Base-by-base conservation (phyloP, 2,113 vertebrate genomes). In the Platycercus adscitus region DNA sequence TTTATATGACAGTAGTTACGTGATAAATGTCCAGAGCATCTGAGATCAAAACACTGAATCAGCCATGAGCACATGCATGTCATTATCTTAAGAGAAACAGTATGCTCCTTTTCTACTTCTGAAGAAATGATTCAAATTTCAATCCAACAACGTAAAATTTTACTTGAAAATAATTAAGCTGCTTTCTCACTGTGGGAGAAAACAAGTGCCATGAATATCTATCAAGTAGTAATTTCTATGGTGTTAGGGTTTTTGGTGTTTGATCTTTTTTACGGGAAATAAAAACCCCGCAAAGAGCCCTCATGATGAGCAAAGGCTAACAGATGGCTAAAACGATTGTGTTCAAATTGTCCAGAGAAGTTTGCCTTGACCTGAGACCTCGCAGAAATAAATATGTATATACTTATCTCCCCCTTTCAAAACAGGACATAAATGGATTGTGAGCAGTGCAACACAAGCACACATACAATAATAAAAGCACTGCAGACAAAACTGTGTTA, bases 31-130 rank as follows among this genome's bases (percentile, higher is more conserved):
- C 88, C 93, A 94, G 86, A 92, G 83, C 33, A 91, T 84, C 76
- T 49, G 61, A 96, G 93, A 97, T 96, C 96, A 96, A 96, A 97
- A 96, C 92, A 94, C 44, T 65, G 80, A 89, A 93, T 88, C 93
- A 94, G 86, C 86, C 80, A 91, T 53, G 77, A 95, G 87, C 95
- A 93, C 86, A 52, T 93, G 90, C 69, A 86, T 69, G 73, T 65
- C 66, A 91, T 96, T 96, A 95, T 84, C 81, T 89, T 94, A 95
- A 96, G 77, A 81, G 88, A 88, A 96, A 86, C 81, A 89, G 69
- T 39, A 93, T 93, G 93, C 13, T 75, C 53, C 11, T 2, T 81
- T 84, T 46, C 65, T 78, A 6, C 82, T 93, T 93, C 83, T 89
- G 80, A 95, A 84, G 82, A 91, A 95, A 75, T 81, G 11, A 86